phyloP scores from a whole-genome alignment of 2,888 invertebrate species.

The Heliconius sara region DNA sequence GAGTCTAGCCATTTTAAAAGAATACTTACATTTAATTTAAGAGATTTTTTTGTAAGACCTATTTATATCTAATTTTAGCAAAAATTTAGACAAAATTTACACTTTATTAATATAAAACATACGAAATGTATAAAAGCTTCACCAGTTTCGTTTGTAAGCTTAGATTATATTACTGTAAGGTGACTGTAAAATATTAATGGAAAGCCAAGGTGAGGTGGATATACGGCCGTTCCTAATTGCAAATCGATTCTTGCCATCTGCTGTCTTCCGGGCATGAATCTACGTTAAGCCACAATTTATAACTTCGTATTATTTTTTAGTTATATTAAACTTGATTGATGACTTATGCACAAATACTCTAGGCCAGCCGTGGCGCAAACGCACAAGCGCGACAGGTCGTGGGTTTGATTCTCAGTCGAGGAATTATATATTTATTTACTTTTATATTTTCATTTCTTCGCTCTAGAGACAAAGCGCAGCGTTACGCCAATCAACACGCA shows the following conservation, averaged over 20 bases:
- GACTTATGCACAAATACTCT: too few relatives aligned
- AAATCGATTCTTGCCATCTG: constrained; percentile 66
- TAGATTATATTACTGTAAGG: neutral
- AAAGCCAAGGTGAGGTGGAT: constrained; percentile 29
- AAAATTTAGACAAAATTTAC: too few relatives aligned
- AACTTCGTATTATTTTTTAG: neutral
- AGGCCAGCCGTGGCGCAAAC: too few relatives aligned
- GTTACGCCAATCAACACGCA: too few relatives aligned
- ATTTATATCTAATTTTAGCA: neutral
- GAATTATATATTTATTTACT: too few relatives aligned
- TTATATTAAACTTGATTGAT: too few relatives aligned
- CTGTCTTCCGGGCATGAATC: constrained; percentile 50
- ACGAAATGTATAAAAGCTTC: neutral
- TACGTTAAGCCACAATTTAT: constrained; percentile 36
- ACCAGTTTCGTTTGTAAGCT: constrained; percentile 16
- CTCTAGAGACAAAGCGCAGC: too few relatives aligned
- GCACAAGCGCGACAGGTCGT: too few relatives aligned
- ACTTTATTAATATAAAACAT: neutral
- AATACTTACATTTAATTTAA: neutral
- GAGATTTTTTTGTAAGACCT: neutral
- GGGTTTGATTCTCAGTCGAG: too few relatives aligned
- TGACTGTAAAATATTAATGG: constrained; percentile 32
- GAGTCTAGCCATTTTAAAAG: constrained; percentile 12
- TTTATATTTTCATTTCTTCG: too few relatives aligned
- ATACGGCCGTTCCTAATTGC: constrained; percentile 58